A percentile compares a stretch with the other conserved stretches of the same genome.
Evolutionary conservation across 1,140 invertebrate genomes (phyloP).

Genomic region (Oedothorax gibbosus): DNA sequence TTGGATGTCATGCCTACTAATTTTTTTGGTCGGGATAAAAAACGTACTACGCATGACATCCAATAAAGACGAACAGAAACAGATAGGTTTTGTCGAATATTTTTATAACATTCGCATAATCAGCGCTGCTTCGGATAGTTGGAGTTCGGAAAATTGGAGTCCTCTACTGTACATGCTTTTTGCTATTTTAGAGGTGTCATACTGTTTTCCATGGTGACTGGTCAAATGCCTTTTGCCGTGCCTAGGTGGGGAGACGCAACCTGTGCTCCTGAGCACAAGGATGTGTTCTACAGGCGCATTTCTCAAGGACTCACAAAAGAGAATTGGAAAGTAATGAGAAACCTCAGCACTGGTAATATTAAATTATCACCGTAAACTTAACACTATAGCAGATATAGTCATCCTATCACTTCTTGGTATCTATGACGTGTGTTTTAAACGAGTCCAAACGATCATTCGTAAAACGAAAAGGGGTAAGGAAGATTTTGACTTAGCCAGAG

Average conservation of each 20-base stretch:
- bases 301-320: constrained; percentile 18
- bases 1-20: no score
- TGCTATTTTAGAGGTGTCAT: constrained; percentile 45
- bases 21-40: no score
- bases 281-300: constrained; percentile 26
- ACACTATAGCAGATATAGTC: neutral
- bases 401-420: neutral
- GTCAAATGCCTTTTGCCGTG: constrained; percentile 40
- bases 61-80: no score
- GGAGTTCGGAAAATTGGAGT: neutral
- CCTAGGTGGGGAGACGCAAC: neutral
- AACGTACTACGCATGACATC: no score
- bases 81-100: no score
- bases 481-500: no score
- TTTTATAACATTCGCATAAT: no score
- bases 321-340: constrained; percentile 35
- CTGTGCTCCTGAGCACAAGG: neutral
- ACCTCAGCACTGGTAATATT: constrained; percentile 16
- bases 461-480: no score
- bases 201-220: constrained; percentile 44
- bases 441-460: no score
- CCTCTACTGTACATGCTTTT: neutral
- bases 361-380: no score
- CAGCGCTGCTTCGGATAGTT: neutral
- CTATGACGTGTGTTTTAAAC: neutral